Evolutionary conservation across 2,797 vertebrate genomes (phyloP), one percentile per base, ranked within the genome.

Genomic region (Pipistrellus pygmaeus): DNA sequence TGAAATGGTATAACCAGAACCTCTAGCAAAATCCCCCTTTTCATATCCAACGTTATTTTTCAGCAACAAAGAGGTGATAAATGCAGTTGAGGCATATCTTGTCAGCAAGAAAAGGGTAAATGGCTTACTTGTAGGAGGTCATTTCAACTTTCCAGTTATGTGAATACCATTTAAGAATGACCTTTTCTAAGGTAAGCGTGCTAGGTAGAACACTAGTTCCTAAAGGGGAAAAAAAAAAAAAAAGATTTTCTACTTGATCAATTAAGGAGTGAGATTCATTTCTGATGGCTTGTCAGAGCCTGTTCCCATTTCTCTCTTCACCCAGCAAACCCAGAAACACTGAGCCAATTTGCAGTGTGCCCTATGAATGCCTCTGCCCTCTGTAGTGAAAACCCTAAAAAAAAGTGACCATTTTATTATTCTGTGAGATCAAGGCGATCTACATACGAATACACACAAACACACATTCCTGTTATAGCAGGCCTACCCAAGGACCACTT

Each of bases 111-210:
- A 85, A 86, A 83, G 60, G 51, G 85, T 78, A 86, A 91, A 81
- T 80, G 66, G 25, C 13, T 93, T 75, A 80, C 14, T 88, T 78
- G 2, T 51, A 51, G 2, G 72, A 90, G 44, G 18, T 62, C n/a
- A 4, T 87, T 91, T 96, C 81, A 92, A 38, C 30, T 97, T 89
- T 69, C n/a, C 41, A 89, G 32, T 32, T 55, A 94, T 53, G 68
- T 66, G 48, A 89, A 87, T 72, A 85, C 6, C 64, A 66, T 66
- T 81, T 85, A 95, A 77, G 51, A 95, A 92, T 71, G 62, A 94
- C 69, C 68, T 95, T 93, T 95, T 75, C 38, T 69, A 73, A 35
- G 11, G 4, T 90, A 89, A 82, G 27, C 3, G 8, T 76, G n/a
- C 64, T 68, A 96, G 48, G 38, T 71, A 85, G 69, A 92, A 73